Conservation (phyloP, 2,797 vertebrate genomes). For the Dryobates pubescens region DNA sequence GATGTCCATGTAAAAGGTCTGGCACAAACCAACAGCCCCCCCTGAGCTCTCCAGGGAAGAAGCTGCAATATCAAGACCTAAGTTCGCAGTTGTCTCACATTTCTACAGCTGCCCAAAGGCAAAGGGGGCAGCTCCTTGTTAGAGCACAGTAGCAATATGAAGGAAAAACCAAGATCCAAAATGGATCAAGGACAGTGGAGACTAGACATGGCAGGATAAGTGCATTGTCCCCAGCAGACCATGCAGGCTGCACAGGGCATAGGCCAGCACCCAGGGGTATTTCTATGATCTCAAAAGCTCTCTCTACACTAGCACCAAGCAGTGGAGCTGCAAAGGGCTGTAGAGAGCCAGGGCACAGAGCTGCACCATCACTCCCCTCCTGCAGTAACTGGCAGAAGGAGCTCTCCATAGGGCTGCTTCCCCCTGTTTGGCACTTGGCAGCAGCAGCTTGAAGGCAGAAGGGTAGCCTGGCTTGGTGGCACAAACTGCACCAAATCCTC, state of each 20-base stretch:
- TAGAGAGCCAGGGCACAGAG: neutral
- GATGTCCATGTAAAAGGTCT: neutral
- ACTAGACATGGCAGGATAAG: neutral
- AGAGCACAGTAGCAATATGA: neutral
- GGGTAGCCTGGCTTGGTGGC: neutral
- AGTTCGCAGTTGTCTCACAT: neutral
- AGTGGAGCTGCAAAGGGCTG: neutral
- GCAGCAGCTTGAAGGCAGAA: neutral
- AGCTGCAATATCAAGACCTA: neutral
- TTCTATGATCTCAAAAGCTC: neutral
- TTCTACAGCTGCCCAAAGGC: neutral
- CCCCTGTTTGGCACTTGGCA: neutral
- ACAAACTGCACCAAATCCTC: neutral
- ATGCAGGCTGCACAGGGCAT: neutral
- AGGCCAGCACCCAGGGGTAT: neutral
- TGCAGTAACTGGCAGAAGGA: rapidly evolving
- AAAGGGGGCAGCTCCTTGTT: neutral
- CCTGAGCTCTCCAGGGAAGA: neutral
- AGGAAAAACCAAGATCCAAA: neutral
- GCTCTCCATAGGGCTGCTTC: neutral
- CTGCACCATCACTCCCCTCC: neutral
- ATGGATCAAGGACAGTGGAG: neutral
- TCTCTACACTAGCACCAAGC: neutral
- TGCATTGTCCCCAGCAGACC: neutral
- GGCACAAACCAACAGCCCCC: neutral